Evolutionary conservation across 2,888 invertebrate genomes (phyloP).

Genomic region (Monopis laevigella): DNA sequence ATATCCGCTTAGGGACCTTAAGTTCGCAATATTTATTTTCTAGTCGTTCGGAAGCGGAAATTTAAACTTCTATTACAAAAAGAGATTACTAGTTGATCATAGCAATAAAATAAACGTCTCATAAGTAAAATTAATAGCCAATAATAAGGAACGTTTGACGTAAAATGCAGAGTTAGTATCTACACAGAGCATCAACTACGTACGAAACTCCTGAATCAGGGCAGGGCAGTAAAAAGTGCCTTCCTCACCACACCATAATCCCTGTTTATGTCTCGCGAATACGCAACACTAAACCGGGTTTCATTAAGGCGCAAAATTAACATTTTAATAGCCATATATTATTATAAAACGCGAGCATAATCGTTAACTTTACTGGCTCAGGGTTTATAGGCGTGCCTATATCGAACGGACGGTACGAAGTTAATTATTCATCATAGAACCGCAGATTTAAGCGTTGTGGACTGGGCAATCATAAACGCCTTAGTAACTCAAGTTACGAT

Average conservation of each 20-base stretch:
- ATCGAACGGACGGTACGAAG: slow-evolving; percentile 9
- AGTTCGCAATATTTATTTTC: too few species aligned
- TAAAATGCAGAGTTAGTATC: too few species aligned
- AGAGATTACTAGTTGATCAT: too few species aligned
- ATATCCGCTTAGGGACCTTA: too few species aligned
- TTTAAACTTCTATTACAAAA: too few species aligned
- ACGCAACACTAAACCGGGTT: slow-evolving; percentile 50
- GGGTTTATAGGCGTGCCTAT: slow-evolving; percentile 12
- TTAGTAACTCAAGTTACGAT: too few species aligned
- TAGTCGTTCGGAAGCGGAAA: too few species aligned
- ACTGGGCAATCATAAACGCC: slow-evolving; percentile 3
- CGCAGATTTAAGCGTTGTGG: slow-evolving; percentile 19
- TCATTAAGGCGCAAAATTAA: slow-evolving; percentile 61
- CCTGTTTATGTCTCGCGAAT: slow-evolving; percentile 37
- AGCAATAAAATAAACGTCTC: too few species aligned
- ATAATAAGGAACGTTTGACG: too few species aligned
- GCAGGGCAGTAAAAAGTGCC: slow-evolving; percentile 49
- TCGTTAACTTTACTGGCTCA: slow-evolving; percentile 34
- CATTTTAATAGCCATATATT: slow-evolving; percentile 62
- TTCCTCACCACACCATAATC: slow-evolving; percentile 51
- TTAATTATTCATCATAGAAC: slow-evolving; percentile 17
- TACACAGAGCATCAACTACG: too few species aligned
- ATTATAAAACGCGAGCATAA: slow-evolving; percentile 46
- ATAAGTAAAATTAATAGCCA: too few species aligned
- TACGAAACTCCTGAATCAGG: slow-evolving; percentile 33